Evolutionary conservation across 2,113 vertebrate genomes (phyloP).

Genomic region (Penelope pileata): DNA sequence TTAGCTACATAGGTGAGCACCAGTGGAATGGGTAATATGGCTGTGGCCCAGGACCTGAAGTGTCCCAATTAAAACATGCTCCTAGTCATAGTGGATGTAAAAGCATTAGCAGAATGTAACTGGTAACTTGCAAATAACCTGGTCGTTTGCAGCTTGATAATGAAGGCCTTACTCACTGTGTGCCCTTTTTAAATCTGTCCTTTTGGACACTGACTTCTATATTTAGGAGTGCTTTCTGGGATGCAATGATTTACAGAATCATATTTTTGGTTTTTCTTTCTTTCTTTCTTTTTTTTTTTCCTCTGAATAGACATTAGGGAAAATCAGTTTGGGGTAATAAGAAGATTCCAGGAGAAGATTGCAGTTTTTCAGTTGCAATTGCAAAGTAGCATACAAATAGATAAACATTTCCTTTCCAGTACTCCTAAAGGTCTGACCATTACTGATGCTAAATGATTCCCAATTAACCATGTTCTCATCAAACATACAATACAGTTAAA

Average conservation of each 20-base stretch:
- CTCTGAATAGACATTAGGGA: neutral
- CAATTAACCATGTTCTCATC: neutral
- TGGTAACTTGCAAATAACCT: neutral
- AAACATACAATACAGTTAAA: neutral
- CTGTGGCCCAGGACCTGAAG: neutral
- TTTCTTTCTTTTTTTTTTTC: neutral
- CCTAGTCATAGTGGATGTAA: neutral
- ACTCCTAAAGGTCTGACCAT: neutral
- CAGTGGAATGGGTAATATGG: neutral
- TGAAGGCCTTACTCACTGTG: neutral
- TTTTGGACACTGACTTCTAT: neutral
- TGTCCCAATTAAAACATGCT: neutral
- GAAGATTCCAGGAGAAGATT: neutral
- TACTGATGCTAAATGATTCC: neutral
- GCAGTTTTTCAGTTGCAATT: neutral
- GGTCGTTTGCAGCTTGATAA: neutral
- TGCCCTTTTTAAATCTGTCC: neutral
- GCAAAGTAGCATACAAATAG: neutral
- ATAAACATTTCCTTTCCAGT: neutral
- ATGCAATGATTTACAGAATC: neutral
- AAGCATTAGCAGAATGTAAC: neutral
- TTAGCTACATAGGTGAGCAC: neutral
- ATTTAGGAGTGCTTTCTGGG: neutral
- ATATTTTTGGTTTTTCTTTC: too few relatives aligned
- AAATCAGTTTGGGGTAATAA: neutral